Percentiles rank a stretch among this genome's conserved stretches.
phyloP scores from a whole-genome alignment of 2,888 invertebrate species.

The Drosophila tripunctata region DNA sequence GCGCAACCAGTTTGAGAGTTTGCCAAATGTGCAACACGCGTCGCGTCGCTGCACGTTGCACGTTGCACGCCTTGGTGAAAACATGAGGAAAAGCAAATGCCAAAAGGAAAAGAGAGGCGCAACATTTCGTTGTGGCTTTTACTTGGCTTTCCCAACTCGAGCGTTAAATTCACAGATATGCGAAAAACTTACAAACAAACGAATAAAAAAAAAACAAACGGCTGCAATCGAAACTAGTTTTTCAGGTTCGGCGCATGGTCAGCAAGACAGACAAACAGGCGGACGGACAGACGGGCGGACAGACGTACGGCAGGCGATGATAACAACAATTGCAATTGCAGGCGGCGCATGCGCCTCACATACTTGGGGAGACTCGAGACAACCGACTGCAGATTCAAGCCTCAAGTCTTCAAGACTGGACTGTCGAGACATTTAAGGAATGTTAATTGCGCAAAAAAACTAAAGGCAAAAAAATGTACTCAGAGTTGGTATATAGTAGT shows the following conservation, averaged over 20 bases:
- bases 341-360: constrained; percentile 72
- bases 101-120: constrained; percentile 13
- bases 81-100: constrained; percentile 50
- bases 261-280: constrained; percentile 8
- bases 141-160: constrained; percentile 59
- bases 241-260: constrained; percentile 75
- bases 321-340: constrained; percentile 75
- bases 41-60: constrained; percentile 10
- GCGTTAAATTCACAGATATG: constrained; percentile 52
- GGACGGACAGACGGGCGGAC: not conserved
- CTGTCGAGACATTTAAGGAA: constrained; percentile 65
- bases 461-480: not conserved
- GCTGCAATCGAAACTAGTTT: constrained; percentile 70
- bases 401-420: constrained; percentile 8
- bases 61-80: constrained; percentile 36
- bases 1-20: constrained; percentile 54
- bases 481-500: constrained; percentile 13
- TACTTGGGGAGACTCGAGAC: constrained; percentile 41
- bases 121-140: constrained; percentile 53
- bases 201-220: not conserved
- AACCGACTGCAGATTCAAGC: no score
- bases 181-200: constrained; percentile 24
- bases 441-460: constrained; percentile 71
- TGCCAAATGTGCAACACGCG: constrained; percentile 14
- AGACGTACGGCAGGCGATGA: constrained; percentile 30